Percentiles rank a stretch among this genome's conserved stretches.
These are phyloP conservation scores for Eupithecia insigniata DNA, from an alignment of 2,888 invertebrate genomes.

Conservation along the genomic window DNA sequence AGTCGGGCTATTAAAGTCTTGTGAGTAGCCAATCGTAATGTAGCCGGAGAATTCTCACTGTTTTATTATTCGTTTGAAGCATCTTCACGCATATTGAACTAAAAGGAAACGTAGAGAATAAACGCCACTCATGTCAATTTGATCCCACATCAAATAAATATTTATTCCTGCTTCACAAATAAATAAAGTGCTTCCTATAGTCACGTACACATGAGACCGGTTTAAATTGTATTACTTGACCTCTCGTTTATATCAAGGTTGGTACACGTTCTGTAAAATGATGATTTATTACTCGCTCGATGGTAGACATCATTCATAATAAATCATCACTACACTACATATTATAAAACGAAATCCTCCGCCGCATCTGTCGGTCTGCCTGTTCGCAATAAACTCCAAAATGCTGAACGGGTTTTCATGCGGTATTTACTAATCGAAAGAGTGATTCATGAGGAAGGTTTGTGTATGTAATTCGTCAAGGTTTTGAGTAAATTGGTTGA, in stretches of 20 bases:
- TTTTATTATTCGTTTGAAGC: conserved; percentile 25
- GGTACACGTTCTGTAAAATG: neutral
- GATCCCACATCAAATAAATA: conserved; percentile 42
- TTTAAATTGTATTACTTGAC: neutral
- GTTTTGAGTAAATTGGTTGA: too few species aligned
- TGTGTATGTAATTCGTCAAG: too few species aligned
- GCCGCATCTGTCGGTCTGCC: too few species aligned
- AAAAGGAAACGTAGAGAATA: conserved; percentile 36
- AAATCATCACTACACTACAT: too few species aligned
- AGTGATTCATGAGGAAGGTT: too few species aligned
- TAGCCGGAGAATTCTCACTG: neutral
- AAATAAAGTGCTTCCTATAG: conserved; percentile 22
- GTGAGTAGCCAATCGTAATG: neutral
- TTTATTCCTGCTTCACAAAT: conserved; percentile 37
- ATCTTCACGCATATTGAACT: conserved; percentile 30
- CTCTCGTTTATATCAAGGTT: neutral
- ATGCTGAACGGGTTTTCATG: too few species aligned
- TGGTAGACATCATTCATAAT: neutral
- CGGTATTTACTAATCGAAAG: too few species aligned
- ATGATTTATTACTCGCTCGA: neutral
- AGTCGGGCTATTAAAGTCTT: too few species aligned
- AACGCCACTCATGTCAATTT: conserved; percentile 41
- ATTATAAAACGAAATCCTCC: too few species aligned
- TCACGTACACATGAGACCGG: conserved; percentile 11
- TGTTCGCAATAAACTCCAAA: too few species aligned